Conservation (phyloP, 2,797 vertebrate species). For the Onychomys arenicola region DNA sequence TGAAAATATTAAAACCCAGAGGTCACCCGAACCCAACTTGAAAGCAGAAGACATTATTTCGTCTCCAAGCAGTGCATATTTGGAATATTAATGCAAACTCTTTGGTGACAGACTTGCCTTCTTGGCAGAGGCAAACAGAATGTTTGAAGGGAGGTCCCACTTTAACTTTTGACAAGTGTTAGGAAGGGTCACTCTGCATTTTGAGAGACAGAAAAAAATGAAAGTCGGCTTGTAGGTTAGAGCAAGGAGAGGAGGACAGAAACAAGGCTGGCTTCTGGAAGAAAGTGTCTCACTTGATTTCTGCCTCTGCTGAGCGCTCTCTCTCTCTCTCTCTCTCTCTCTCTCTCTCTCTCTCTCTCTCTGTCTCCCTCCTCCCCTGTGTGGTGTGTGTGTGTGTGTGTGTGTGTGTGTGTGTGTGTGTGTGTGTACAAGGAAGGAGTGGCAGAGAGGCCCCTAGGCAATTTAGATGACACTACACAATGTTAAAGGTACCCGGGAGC, state of each 20-base stretch:
- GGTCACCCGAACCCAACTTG: constrained; percentile 84
- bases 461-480: not conserved
- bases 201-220: constrained; percentile 47
- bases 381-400: too few relatives aligned
- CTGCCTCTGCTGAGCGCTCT: not conserved
- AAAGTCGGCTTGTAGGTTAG: constrained; percentile 28
- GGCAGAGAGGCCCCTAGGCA: rapidly evolving
- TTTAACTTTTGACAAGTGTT: constrained; percentile 86
- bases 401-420: too few relatives aligned
- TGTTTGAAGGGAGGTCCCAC: constrained; percentile 82
- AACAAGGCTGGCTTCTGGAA: not conserved
- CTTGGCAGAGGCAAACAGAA: constrained; percentile 80
- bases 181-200: constrained; percentile 75
- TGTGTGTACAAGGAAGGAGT: too few relatives aligned
- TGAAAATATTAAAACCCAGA: constrained; percentile 86
- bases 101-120: constrained; percentile 78
- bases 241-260: not conserved
- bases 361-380: not conserved
- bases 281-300: not conserved
- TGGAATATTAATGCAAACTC: constrained; percentile 87
- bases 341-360: not conserved
- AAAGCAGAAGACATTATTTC: constrained; percentile 83
- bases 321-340: constrained; percentile 10
- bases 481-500: too few relatives aligned
- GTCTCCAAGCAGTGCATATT: constrained; percentile 83